phyloP scores from a whole-genome alignment of 2,888 invertebrate genomes.

The Spisula solida region DNA sequence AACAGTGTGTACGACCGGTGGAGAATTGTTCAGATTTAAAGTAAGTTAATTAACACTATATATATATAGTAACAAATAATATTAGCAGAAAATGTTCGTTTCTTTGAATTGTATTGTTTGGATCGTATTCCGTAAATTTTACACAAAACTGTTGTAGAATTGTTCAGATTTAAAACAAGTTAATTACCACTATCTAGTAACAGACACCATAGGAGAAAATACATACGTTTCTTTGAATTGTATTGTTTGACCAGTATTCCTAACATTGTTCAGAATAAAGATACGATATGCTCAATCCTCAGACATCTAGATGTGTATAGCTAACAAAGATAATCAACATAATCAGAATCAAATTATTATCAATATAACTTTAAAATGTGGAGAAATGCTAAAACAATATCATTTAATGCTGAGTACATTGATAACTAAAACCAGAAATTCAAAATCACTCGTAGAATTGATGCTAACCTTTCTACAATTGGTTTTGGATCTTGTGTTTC shows the following conservation, averaged over 20 bases:
- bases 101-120: no score
- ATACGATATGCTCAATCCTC: neutral
- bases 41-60: no score
- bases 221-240: no score
- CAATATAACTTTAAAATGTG: neutral
- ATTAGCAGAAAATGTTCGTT: no score
- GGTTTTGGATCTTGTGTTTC: neutral
- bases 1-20: neutral
- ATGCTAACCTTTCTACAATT: conserved; percentile 21
- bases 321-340: neutral
- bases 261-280: neutral
- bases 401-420: no score
- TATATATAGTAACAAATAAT: no score
- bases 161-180: no score
- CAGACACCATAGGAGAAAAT: no score
- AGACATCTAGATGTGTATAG: neutral
- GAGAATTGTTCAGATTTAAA: no score
- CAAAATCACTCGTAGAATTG: neutral
- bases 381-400: neutral
- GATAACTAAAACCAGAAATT: neutral
- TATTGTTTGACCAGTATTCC: no score
- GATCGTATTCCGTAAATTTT: no score
- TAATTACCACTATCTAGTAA: no score
- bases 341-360: neutral
- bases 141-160: neutral